Base-by-base conservation (phyloP, 2,797 vertebrate genomes). In the Stomatorhinus walkeri region DNA sequence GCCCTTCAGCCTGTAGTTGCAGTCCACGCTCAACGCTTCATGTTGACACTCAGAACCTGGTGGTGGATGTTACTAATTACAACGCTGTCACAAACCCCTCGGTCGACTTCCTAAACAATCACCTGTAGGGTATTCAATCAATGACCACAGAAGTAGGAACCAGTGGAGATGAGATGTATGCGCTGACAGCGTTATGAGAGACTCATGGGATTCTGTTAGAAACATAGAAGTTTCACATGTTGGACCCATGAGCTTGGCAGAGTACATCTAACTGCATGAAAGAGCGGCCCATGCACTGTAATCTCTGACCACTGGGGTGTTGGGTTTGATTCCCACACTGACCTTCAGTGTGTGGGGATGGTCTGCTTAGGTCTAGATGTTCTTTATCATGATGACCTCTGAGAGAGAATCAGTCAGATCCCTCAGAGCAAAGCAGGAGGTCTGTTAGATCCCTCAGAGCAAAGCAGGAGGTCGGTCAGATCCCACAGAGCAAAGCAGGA, bases 361-460 rank as follows among this genome's bases (percentile, higher is more conserved):
- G 92, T 93, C 93, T 93, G 92, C 89, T 54, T 87, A 8, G 32
- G 54, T 87, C 91, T 89, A 90, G 83, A 84, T 61, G 56, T 52
- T 86, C 89, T 9, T 61, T 87, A 49, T 90, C 87, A 14, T 76
- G 28, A 19, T 43, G 85, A 28, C 51, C 85, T 32, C 14, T 54
- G 24, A 86, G 8, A 48, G 40, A 49, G n/a, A 9, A 12, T 84
- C 4, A 1, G 61, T 64, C 8, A 28, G 61, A 28, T 28, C 22
- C 16, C 52, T 54, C 51, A 12, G 10, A 51, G 49, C 10, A 51
- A 12, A 3, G 10, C 49, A 51, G 5, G 19, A 56, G 19, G 54
- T 22, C 59, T 3, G 61, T 64, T 2, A 28, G 61, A 28, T 28
- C 22, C 16, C 52, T 54, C 51, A 12, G 10, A 51, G 49, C 10